phyloP scores from a whole-genome alignment of 2,888 invertebrate genomes.

The Argyresthia albistria region DNA sequence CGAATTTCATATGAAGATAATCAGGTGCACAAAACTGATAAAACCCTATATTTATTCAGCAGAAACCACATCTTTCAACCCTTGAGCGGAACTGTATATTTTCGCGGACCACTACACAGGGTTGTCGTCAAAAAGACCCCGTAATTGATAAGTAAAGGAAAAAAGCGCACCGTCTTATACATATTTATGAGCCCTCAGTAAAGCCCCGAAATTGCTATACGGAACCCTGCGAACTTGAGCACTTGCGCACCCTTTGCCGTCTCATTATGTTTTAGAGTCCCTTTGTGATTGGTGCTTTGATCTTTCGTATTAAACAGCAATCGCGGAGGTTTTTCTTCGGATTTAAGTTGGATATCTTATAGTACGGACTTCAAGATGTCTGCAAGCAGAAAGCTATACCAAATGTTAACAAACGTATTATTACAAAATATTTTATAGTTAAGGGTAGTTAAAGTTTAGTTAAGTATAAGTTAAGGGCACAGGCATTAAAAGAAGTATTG shows the following conservation, averaged over 20 bases:
- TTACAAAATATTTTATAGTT: too few species aligned
- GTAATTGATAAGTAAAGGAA: slow-evolving; percentile 73
- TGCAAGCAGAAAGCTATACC: too few species aligned
- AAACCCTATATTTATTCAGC: too few species aligned
- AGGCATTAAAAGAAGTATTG: too few species aligned
- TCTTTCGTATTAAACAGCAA: slow-evolving; percentile 40
- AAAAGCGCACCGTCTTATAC: slow-evolving; percentile 64
- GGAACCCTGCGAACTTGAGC: slow-evolving; percentile 65
- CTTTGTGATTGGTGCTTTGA: slow-evolving; percentile 65
- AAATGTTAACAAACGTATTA: too few species aligned
- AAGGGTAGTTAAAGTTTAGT: too few species aligned
- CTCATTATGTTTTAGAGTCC: slow-evolving; percentile 68
- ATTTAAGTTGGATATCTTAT: neutral
- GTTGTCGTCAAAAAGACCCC: slow-evolving; percentile 59
- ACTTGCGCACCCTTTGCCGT: slow-evolving; percentile 52
- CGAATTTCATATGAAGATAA: too few species aligned
- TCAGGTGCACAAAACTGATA: too few species aligned
- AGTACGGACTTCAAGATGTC: too few species aligned
- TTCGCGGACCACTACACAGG: slow-evolving; percentile 26
- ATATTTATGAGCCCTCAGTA: slow-evolving; percentile 55
- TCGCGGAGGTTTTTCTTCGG: slow-evolving; percentile 41
- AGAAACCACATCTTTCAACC: neutral
- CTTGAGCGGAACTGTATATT: slow-evolving; percentile 6
- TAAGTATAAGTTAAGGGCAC: too few species aligned
- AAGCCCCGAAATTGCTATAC: slow-evolving; percentile 53